Evolutionary conservation across 2,113 vertebrate genomes (phyloP).

Genomic region (Poecilia latipinna): DNA sequence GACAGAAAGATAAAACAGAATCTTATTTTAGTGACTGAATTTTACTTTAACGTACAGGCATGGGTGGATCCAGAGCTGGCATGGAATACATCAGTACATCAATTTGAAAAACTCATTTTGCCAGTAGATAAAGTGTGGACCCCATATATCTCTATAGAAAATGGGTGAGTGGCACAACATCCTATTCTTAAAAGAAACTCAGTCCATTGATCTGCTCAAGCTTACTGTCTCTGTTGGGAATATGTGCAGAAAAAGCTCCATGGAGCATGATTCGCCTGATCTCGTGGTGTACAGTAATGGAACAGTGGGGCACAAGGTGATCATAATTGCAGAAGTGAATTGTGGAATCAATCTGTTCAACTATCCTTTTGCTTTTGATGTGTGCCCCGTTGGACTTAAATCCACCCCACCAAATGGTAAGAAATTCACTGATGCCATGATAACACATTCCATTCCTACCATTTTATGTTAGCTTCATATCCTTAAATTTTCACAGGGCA

Average conservation of each 20-base stretch:
- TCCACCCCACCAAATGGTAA: constrained; percentile 48
- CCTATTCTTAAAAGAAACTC: background rate
- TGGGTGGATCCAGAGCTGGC: constrained; percentile 69
- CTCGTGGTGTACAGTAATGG: constrained; percentile 68
- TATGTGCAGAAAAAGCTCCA: constrained; percentile 50
- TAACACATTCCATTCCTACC: background rate
- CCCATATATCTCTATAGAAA: constrained; percentile 70
- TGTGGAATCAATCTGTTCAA: constrained; percentile 79
- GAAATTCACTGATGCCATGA: background rate
- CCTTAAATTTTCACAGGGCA: background rate
- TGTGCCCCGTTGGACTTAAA: constrained; percentile 73
- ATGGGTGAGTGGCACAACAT: constrained; percentile 65
- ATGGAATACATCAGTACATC: constrained; percentile 65
- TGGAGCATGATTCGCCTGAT: constrained; percentile 50
- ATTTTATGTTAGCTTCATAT: background rate
- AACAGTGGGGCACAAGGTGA: constrained; percentile 46
- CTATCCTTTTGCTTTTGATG: constrained; percentile 72
- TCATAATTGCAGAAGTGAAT: constrained; percentile 60
- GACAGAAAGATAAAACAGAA: background rate
- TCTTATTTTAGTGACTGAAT: background rate
- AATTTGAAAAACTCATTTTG: constrained; percentile 52
- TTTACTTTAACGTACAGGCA: constrained; percentile 46
- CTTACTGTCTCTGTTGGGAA: background rate
- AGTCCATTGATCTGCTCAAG: background rate
- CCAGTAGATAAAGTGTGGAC: constrained; percentile 75